These are phyloP conservation scores for Lymantria monacha DNA, from an alignment of 2,888 invertebrate genomes.

Conservation along the genomic window DNA sequence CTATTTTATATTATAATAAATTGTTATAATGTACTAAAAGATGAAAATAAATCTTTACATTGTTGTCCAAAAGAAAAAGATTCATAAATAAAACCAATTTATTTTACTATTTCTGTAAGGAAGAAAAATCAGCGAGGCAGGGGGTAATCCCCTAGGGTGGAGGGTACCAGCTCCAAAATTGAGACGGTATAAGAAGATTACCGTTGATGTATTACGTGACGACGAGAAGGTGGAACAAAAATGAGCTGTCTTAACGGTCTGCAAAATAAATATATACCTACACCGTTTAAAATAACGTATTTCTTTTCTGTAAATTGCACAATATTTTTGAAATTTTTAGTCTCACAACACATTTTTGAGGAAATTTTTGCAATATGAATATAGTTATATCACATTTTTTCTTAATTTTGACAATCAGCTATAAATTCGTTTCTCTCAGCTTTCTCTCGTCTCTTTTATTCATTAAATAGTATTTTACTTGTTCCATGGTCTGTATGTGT, in stretches of 20 bases:
- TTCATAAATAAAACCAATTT: constrained; percentile 24
- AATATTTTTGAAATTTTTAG: no score
- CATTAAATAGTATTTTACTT: no score
- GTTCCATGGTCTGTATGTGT: no score
- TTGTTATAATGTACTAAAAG: background rate
- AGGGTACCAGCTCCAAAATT: constrained; percentile 54
- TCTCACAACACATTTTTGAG: no score
- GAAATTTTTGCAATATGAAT: no score
- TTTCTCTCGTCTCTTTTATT: no score
- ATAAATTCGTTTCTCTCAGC: no score
- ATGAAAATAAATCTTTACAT: background rate
- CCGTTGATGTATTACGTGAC: constrained; percentile 73
- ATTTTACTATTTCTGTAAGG: constrained; percentile 38
- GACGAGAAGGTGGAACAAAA: constrained; percentile 30
- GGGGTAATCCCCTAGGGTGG: constrained; percentile 50
- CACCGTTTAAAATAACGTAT: background rate
- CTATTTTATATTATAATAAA: no score
- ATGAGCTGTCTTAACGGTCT: constrained; percentile 3
- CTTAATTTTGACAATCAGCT: no score
- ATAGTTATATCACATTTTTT: no score
- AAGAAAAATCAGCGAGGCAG: constrained; percentile 46
- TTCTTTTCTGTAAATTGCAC: no score
- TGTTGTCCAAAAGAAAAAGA: background rate
- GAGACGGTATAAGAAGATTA: constrained; percentile 77
- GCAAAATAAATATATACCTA: background rate